A percentile compares a stretch with the other conserved stretches of the same genome.
Evolutionary conservation across 2,113 vertebrate species (phyloP).

Genomic region (Trematocara variabile): DNA sequence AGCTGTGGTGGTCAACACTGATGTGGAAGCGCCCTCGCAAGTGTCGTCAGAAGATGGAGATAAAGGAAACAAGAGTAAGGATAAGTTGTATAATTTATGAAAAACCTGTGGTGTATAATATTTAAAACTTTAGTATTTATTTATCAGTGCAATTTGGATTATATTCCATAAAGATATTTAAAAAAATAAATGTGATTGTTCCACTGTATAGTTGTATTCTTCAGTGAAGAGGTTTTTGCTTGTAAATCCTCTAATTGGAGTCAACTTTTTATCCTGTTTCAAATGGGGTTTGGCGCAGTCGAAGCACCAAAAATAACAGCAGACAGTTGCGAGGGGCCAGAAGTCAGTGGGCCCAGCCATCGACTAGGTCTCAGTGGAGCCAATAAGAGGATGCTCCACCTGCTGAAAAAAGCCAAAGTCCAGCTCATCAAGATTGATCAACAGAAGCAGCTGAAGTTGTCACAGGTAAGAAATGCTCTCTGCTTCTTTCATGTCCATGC

Average conservation of each 20-base stretch:
- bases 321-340: not conserved
- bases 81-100: not conserved
- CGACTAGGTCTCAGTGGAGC: constrained; percentile 77
- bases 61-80: constrained; percentile 18
- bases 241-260: not conserved
- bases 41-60: not conserved
- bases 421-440: constrained; percentile 92
- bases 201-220: not conserved
- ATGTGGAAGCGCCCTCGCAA: not conserved
- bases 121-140: not conserved
- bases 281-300: not conserved
- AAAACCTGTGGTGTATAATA: not conserved
- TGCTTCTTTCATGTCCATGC: not conserved
- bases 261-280: not conserved
- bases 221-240: not conserved
- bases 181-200: not conserved
- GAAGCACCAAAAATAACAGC: not conserved
- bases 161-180: not conserved
- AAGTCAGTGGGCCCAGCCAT: constrained; percentile 45
- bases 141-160: not conserved
- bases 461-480: constrained; percentile 56
- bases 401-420: constrained; percentile 87
- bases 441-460: constrained; percentile 81
- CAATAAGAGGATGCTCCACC: constrained; percentile 85
- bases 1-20: constrained; percentile 40